Conservation (phyloP, 2,888 invertebrate genomes). For the Apotomis betuletana region DNA sequence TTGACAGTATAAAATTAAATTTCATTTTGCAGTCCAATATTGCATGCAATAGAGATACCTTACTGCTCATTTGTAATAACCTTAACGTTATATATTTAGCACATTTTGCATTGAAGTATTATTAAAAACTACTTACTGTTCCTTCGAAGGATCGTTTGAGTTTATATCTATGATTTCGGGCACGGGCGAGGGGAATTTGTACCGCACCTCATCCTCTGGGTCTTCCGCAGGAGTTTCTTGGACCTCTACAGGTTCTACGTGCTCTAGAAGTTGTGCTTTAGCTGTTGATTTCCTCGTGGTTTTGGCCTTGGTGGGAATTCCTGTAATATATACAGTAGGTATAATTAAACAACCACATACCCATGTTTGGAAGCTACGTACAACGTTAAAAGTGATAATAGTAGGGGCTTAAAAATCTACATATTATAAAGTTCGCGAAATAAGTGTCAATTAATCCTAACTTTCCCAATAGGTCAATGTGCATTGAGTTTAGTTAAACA, state of each 20-base stretch:
- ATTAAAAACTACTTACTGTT: constrained; percentile 47
- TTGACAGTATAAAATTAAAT: not conserved
- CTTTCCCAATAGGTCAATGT: too few relatives aligned
- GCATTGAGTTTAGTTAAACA: too few relatives aligned
- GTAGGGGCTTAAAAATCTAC: too few relatives aligned
- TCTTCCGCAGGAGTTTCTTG: not conserved
- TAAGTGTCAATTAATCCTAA: too few relatives aligned
- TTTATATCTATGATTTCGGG: constrained; percentile 38
- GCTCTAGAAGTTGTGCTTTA: not conserved
- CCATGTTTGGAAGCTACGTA: not conserved
- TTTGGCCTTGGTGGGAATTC: constrained; percentile 7
- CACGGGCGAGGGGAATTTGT: constrained; percentile 51
- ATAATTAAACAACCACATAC: too few relatives aligned
- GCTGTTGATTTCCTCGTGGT: constrained; percentile 15
- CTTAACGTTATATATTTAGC: not conserved
- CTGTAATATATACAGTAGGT: constrained; percentile 1
- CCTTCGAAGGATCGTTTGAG: constrained; percentile 43
- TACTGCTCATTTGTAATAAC: not conserved
- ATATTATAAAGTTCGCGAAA: too few relatives aligned
- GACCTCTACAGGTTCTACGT: not conserved
- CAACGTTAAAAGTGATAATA: too few relatives aligned
- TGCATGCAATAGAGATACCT: not conserved
- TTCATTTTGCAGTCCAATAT: not conserved
- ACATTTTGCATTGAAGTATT: not conserved
- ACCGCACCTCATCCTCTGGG: constrained; percentile 45